phyloP scores from a whole-genome alignment of 1,140 invertebrate genomes.

The Panagrolaimus sp. region DNA sequence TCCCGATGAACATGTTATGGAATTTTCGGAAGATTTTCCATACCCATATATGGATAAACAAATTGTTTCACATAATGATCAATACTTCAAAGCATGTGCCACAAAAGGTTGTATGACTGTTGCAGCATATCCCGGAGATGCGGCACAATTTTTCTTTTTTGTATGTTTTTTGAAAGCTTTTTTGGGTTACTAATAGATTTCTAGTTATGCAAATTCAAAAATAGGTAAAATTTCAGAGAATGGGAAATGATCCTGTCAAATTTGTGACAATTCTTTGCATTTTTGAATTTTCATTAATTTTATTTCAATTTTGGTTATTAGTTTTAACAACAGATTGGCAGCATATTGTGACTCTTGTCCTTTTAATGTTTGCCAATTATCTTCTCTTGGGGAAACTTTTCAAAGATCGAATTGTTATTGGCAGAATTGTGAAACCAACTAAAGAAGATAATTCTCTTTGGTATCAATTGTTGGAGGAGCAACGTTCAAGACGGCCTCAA shows the following conservation, averaged over 20 bases:
- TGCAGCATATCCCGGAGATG: constrained; percentile 75
- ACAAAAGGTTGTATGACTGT: constrained; percentile 68
- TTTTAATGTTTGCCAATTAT: constrained; percentile 82
- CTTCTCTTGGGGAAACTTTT: constrained; percentile 81
- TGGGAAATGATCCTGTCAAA: constrained; percentile 76
- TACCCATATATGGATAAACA: constrained; percentile 68
- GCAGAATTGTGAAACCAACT: constrained; percentile 59
- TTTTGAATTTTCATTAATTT: constrained; percentile 63
- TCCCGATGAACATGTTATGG: not conserved
- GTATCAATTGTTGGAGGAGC: constrained; percentile 36
- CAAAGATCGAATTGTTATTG: constrained; percentile 77
- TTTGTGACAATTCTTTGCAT: constrained; percentile 72
- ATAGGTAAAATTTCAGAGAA: constrained; percentile 3
- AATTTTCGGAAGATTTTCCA: constrained; percentile 69
- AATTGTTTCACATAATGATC: constrained; percentile 73
- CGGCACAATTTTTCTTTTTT: constrained; percentile 75
- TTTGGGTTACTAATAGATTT: constrained; percentile 60
- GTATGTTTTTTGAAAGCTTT: constrained; percentile 65
- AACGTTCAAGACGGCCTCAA: not conserved
- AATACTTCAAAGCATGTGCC: constrained; percentile 70
- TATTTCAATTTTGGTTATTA: constrained; percentile 73
- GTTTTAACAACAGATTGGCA: constrained; percentile 79
- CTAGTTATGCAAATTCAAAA: not conserved
- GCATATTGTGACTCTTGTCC: constrained; percentile 75
- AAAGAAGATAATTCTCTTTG: constrained; percentile 45